A percentile compares a stretch with the other conserved stretches of the same genome.
Evolutionary conservation across 2,797 vertebrate species (phyloP).

Genomic region (Geotrypetes seraphini): DNA sequence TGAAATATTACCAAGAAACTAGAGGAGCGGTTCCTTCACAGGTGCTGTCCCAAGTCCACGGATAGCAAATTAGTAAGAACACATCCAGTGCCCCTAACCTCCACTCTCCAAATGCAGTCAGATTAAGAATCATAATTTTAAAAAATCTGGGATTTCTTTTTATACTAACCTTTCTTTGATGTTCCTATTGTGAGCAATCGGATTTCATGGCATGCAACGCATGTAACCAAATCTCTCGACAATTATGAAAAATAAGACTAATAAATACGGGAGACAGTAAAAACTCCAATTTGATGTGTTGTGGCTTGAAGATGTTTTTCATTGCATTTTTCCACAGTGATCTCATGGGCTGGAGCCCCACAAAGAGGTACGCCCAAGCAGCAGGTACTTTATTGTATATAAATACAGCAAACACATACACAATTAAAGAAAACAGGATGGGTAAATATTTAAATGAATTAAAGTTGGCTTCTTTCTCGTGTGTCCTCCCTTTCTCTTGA

Average conservation of each 20-base stretch:
- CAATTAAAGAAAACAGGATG: slow-evolving; percentile 45
- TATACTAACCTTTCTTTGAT: too few species aligned
- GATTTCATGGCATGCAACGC: too few species aligned
- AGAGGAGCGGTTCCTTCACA: too few species aligned
- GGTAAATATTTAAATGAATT: slow-evolving; percentile 47
- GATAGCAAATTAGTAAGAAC: too few species aligned
- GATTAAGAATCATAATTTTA: too few species aligned
- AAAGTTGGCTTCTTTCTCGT: slow-evolving; percentile 32
- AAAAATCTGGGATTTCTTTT: too few species aligned
- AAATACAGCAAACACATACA: slow-evolving; percentile 54
- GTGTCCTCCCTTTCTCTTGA: slow-evolving; percentile 32
- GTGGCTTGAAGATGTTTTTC: slow-evolving; percentile 91
- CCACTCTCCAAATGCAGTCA: too few species aligned
- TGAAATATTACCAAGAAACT: too few species aligned
- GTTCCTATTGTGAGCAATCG: too few species aligned
- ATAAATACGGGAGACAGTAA: slow-evolving; percentile 66
- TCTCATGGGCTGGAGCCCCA: slow-evolving; percentile 59
- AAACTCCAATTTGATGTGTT: slow-evolving; percentile 87
- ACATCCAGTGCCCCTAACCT: too few species aligned
- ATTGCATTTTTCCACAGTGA: slow-evolving; percentile 92
- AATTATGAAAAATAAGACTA: slow-evolving; percentile 25
- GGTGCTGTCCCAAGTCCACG: too few species aligned
- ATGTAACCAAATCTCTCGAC: too few species aligned
- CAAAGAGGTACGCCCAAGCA: slow-evolving; percentile 77
- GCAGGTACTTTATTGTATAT: slow-evolving; percentile 65